Base-by-base conservation (phyloP, 1,140 invertebrate species). In the Drosophila ficusphila region DNA sequence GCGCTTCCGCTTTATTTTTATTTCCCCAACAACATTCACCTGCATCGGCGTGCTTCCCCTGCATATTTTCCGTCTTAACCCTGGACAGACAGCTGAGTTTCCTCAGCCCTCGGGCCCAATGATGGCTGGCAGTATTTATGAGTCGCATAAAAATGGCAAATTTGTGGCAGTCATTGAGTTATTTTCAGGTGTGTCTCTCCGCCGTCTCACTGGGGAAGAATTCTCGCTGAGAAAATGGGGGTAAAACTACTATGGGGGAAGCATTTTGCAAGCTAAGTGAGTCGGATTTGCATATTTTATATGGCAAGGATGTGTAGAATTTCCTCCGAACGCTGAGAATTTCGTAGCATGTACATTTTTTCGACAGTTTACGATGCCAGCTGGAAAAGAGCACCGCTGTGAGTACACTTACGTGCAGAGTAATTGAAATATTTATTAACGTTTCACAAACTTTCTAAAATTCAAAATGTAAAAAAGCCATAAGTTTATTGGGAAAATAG, bases 141-240 rank as follows among this genome's bases (percentile, higher is more conserved):
- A 51, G 33, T 42, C 57, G 58, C 57, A 74, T 82, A 60, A 78
- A 79, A 79, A 79, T 62, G 70, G 51, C 41, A 79, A 79, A 79
- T 79, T 79, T 79, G 56, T 75, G 51, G 39, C 62, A 52, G 49
- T 38, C 62, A 58, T 57, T 74, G 68, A 72, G 65, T 77, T 70
- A 77, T 78, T 77, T 64, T 38, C 46, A 49, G 23, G 25, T 51
- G 60, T 16, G 21, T 47, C 52, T 31, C 57, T 48, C 33, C 31
- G 25, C 62, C 39, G 61, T 41, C 64, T 67, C 64, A 52, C 62
- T 21, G 27, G 64, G 64, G 61, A 67, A 21, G 61, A 52, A 52
- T 67, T 67, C 62, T 41, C 27, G 27, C n/a, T 8, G 21, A 19
- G 47, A 44, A 52, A 34, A 31, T 23, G 25, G 9, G 31, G 34